phyloP scores from a whole-genome alignment of 2,888 invertebrate species.

The Lepidonotus clava region DNA sequence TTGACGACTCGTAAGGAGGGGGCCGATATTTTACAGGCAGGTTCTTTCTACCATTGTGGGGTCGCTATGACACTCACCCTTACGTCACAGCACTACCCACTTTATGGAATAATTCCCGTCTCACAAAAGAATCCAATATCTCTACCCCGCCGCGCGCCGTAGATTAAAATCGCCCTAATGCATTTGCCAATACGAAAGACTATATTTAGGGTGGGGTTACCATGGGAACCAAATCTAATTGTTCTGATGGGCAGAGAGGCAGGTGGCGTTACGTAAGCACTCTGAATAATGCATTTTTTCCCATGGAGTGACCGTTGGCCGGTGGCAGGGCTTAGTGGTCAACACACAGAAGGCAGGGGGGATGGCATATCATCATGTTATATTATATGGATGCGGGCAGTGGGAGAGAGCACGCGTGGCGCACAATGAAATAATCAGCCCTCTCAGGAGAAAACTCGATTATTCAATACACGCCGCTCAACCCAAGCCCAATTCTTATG shows the following conservation, averaged over 20 bases:
- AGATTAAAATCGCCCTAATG: slow-evolving; percentile 50
- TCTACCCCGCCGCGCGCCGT: background rate
- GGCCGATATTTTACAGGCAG: too few species aligned
- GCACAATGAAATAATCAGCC: too few species aligned
- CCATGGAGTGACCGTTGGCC: slow-evolving; percentile 24
- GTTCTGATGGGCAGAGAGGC: background rate
- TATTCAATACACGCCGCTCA: too few species aligned
- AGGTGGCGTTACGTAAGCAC: slow-evolving; percentile 28
- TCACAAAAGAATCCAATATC: slow-evolving; percentile 48
- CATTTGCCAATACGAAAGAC: slow-evolving; percentile 38
- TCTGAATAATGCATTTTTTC: slow-evolving; percentile 47
- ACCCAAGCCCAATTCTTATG: too few species aligned
- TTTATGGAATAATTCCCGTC: slow-evolving; percentile 34
- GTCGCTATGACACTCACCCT: background rate
- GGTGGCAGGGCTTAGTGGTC: background rate
- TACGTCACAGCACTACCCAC: background rate
- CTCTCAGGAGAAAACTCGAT: too few species aligned
- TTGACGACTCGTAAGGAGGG: too few species aligned
- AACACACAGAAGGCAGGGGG: background rate
- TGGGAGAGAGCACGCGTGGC: background rate
- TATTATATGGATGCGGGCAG: background rate
- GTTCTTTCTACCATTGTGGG: background rate
- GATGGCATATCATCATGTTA: background rate
- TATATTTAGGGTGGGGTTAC: slow-evolving; percentile 22
- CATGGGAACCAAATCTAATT: slow-evolving; percentile 45